Percentiles rank a stretch among this genome's conserved stretches.
phyloP scores from a whole-genome alignment of 2,888 invertebrate genomes.

The Ctenicera cuprea region DNA sequence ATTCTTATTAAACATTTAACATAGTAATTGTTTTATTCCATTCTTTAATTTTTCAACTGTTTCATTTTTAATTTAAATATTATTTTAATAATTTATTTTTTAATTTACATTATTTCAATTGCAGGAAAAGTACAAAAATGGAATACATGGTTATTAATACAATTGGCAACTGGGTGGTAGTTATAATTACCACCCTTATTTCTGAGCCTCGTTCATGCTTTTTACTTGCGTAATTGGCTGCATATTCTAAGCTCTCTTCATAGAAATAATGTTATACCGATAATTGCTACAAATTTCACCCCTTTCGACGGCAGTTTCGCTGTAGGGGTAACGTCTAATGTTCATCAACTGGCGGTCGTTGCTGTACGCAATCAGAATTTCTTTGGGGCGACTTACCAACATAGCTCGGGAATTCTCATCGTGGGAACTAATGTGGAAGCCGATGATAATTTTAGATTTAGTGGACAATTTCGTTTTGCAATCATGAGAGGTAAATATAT shows the following conservation, averaged over 20 bases:
- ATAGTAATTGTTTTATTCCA: too few species aligned
- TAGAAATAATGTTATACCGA: not conserved
- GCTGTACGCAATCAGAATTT: not conserved
- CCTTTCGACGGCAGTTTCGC: not conserved
- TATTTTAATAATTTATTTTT: too few species aligned
- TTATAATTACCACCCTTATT: not conserved
- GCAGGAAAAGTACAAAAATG: too few species aligned
- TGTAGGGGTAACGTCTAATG: not conserved
- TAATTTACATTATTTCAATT: too few species aligned
- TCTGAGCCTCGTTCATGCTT: not conserved
- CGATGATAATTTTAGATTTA: not conserved
- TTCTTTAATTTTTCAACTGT: too few species aligned
- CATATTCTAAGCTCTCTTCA: not conserved
- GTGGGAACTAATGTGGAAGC: not conserved
- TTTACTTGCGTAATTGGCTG: not conserved
- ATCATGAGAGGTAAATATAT: not conserved
- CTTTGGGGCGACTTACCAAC: not conserved
- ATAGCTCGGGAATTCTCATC: not conserved
- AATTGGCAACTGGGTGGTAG: too few species aligned
- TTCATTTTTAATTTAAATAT: too few species aligned
- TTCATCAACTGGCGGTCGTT: not conserved
- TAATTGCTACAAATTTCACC: not conserved
- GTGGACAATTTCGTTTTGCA: not conserved
- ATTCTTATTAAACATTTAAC: too few species aligned
- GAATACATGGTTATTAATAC: too few species aligned